These are phyloP conservation scores for Sinella curviseta DNA, from an alignment of 1,140 invertebrate species.

Conservation along the genomic window DNA sequence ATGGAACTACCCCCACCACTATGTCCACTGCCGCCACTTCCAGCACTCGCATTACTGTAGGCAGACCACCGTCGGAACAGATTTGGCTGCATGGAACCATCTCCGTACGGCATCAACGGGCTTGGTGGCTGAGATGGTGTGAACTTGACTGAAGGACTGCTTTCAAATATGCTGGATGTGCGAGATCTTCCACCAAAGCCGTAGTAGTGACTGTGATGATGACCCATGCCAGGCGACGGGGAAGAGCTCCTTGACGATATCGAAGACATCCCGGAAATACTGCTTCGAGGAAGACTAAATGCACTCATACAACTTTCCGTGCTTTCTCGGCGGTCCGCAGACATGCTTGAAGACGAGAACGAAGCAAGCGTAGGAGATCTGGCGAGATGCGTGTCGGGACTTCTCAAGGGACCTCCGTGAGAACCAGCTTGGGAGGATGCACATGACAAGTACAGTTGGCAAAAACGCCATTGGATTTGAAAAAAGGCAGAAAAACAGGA, in stretches of 20 bases:
- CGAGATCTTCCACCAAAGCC: slow-evolving; percentile 41
- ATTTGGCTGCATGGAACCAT: slow-evolving; percentile 37
- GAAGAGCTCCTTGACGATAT: slow-evolving; percentile 47
- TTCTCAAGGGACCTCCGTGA: background rate
- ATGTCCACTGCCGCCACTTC: slow-evolving; percentile 32
- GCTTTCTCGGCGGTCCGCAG: slow-evolving; percentile 44
- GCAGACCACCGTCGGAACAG: slow-evolving; percentile 49
- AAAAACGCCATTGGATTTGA: slow-evolving; percentile 50
- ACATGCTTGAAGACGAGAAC: slow-evolving; percentile 37
- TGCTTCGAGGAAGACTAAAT: slow-evolving; percentile 45
- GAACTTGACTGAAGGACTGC: slow-evolving; percentile 47
- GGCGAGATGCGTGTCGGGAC: slow-evolving; percentile 39
- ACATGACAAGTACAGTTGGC: slow-evolving; percentile 45
- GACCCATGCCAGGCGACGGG: slow-evolving; percentile 35
- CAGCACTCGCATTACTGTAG: slow-evolving; percentile 40
- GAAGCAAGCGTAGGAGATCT: slow-evolving; percentile 43
- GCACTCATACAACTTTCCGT: slow-evolving; percentile 48
- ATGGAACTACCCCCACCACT: slow-evolving; percentile 21
- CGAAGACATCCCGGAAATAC: slow-evolving; percentile 47
- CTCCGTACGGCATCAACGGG: slow-evolving; percentile 44
- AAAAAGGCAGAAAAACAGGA: slow-evolving; percentile 50
- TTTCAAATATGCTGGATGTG: slow-evolving; percentile 41
- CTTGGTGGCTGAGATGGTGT: slow-evolving; percentile 48
- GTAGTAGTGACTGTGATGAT: slow-evolving; percentile 41
- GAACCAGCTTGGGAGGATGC: slow-evolving; percentile 42